Evolutionary conservation across 2,888 invertebrate species (phyloP).

Genomic region (Cheilosia urbana): DNA sequence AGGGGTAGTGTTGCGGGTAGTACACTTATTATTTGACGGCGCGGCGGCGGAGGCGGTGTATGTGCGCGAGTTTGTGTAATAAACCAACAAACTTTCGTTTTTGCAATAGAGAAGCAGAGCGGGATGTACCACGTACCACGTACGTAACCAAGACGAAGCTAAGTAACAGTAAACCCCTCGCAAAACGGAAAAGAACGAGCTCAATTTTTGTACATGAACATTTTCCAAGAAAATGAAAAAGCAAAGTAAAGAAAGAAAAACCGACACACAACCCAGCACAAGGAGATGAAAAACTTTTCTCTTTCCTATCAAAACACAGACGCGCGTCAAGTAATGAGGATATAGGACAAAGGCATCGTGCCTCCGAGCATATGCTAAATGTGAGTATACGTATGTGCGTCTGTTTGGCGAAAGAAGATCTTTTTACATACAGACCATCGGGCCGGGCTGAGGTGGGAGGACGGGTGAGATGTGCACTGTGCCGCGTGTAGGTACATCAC

Average conservation of each 20-base stretch:
- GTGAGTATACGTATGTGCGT: constrained; percentile 17
- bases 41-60: constrained; percentile 22
- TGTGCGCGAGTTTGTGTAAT: constrained; percentile 61
- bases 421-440: constrained; percentile 62
- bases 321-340: constrained; percentile 69
- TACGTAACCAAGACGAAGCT: constrained; percentile 26
- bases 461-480: background rate
- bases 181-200: constrained; percentile 64
- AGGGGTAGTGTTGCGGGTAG: constrained; percentile 63
- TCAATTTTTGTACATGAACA: constrained; percentile 66
- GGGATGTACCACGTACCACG: too few species aligned
- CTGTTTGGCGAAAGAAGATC: constrained; percentile 42
- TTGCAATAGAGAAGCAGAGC: constrained; percentile 58
- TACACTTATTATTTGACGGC: constrained; percentile 60
- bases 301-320: constrained; percentile 69
- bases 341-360: constrained; percentile 70
- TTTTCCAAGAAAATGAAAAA: constrained; percentile 36
- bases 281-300: constrained; percentile 66
- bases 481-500: constrained; percentile 34
- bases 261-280: constrained; percentile 38
- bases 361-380: constrained; percentile 66
- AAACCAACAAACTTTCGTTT: constrained; percentile 74
- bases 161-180: constrained; percentile 67
- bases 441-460: background rate
- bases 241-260: constrained; percentile 12